A percentile compares a stretch with the other conserved stretches of the same genome.
Evolutionary conservation across 2,888 invertebrate species (phyloP).

Genomic region (Crioceris asparagi): DNA sequence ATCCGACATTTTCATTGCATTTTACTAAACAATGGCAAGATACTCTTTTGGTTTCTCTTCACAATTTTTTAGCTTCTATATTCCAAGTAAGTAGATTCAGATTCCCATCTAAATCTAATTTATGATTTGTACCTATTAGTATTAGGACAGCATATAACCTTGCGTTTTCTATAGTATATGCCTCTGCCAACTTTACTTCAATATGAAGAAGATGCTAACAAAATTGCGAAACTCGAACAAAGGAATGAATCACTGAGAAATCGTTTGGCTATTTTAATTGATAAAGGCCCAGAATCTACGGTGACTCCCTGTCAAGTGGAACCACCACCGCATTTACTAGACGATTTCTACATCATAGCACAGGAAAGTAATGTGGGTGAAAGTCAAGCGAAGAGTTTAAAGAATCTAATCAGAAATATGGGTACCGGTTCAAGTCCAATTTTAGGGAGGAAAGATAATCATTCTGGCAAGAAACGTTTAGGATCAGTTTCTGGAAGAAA

Average conservation of each 20-base stretch:
- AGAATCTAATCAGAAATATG: constrained; percentile 71
- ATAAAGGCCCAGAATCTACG: constrained; percentile 32
- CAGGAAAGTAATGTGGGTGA: constrained; percentile 54
- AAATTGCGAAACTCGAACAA: constrained; percentile 71
- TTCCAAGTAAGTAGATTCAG: constrained; percentile 46
- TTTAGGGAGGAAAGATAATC: constrained; percentile 55
- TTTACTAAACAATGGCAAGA: constrained; percentile 95
- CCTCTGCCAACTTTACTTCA: constrained; percentile 77
- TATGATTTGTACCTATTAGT: too few relatives aligned
- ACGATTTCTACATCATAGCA: constrained; percentile 85
- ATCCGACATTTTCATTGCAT: constrained; percentile 74
- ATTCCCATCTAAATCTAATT: background rate
- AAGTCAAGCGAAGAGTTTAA: constrained; percentile 64
- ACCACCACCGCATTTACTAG: constrained; percentile 70
- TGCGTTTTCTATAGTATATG: constrained; percentile 67
- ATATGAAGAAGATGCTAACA: constrained; percentile 75
- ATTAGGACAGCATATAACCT: too few relatives aligned
- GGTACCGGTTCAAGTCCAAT: constrained; percentile 70
- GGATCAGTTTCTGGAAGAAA: constrained; percentile 11
- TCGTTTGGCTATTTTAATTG: constrained; percentile 43
- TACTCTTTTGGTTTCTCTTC: constrained; percentile 77
- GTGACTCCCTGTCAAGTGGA: constrained; percentile 55
- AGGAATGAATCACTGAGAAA: constrained; percentile 64
- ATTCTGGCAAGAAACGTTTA: constrained; percentile 37
- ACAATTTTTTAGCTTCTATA: constrained; percentile 86